Base-by-base conservation (phyloP, 2,113 vertebrate species). In the Phyllostomus hastatus region DNA sequence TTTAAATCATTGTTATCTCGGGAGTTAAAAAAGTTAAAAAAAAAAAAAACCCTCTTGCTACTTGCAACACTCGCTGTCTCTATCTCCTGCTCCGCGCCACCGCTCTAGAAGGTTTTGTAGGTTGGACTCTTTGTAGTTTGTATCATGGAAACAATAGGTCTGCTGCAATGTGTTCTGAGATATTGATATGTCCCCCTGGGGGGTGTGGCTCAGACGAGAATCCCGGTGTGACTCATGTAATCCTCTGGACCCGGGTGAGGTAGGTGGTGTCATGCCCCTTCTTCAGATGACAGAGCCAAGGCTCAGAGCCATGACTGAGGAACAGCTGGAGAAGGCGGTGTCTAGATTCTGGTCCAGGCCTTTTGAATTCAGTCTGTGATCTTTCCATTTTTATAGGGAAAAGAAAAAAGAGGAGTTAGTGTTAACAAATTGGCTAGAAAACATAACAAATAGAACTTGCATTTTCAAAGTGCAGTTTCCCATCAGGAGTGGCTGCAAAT, bases 91-190 rank as follows among this genome's bases (percentile, higher is more conserved):
- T 95, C 38, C 22, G 75, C 35, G 20, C 59, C 72, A 31, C 72
- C 46, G 38, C 90, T 78, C 86, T 88, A 61, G 92, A 92, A 94
- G 88, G 50, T 66, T 95, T 81, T 52, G 69, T 50, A 41, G 57
- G 75, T 28, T 75, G 31, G 69, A 89, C 50, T 69, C 96, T 96
- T 97, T 81, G 70, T 84, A 86, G 64, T 96, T 70, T 94, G 81
- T 38, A 28, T 89, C 12, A 73, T 22, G 52, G 91, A 81, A 95
- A 90, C 86, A 97, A 93, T 75, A 59, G 89, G 89, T 64, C 59
- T 82, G 12, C 52, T 94, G 61, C 85, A 96, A 43, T 90, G 80
- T 76, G n/a, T 92, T 82, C 81, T 0, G 57, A 66, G 95, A 94
- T 83, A n/a, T 67, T 43, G 64, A 48, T 64, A 31, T 50, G 88